A percentile compares a stretch with the other conserved stretches of the same genome.
phyloP scores from a whole-genome alignment of 2,888 invertebrate species.

The Euclidia mi region DNA sequence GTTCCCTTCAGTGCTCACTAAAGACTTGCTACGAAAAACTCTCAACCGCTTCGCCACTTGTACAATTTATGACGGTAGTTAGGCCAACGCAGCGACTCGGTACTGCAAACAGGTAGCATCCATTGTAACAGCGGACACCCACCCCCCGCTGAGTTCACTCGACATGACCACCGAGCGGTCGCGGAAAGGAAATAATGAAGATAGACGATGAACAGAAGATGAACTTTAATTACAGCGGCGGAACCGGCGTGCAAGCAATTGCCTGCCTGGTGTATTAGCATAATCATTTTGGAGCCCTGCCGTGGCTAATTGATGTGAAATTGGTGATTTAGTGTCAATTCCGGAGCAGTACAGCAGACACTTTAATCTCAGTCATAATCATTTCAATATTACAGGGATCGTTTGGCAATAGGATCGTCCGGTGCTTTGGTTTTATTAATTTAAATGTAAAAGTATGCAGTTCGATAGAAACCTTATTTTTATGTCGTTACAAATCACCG shows the following conservation, averaged over 20 bases:
- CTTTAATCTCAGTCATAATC: constrained; percentile 49
- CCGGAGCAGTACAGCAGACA: constrained; percentile 38
- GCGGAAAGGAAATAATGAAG: constrained; percentile 55
- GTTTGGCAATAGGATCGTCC: constrained; percentile 30
- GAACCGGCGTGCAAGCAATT: constrained; percentile 73
- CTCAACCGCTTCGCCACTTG: constrained; percentile 71
- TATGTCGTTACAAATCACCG: constrained; percentile 31
- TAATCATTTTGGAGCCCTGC: constrained; percentile 73
- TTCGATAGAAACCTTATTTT: too few relatives aligned
- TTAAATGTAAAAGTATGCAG: too few relatives aligned
- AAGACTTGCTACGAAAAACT: constrained; percentile 77
- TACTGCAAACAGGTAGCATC: constrained; percentile 69
- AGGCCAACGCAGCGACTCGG: constrained; percentile 70
- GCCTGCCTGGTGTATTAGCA: constrained; percentile 77
- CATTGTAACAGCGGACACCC: too few relatives aligned
- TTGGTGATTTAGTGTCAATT: constrained; percentile 62
- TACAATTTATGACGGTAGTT: constrained; percentile 81
- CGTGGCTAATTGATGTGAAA: constrained; percentile 74
- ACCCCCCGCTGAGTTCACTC: constrained; percentile 39
- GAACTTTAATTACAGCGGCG: constrained; percentile 78
- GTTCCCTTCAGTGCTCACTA: constrained; percentile 74
- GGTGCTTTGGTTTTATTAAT: constrained; percentile 33
- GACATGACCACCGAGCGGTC: constrained; percentile 51
- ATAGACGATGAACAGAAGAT: constrained; percentile 73
- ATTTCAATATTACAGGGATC: constrained; percentile 41